Base-by-base conservation (phyloP, 2,113 vertebrate genomes). In the Otolemur garnettii region DNA sequence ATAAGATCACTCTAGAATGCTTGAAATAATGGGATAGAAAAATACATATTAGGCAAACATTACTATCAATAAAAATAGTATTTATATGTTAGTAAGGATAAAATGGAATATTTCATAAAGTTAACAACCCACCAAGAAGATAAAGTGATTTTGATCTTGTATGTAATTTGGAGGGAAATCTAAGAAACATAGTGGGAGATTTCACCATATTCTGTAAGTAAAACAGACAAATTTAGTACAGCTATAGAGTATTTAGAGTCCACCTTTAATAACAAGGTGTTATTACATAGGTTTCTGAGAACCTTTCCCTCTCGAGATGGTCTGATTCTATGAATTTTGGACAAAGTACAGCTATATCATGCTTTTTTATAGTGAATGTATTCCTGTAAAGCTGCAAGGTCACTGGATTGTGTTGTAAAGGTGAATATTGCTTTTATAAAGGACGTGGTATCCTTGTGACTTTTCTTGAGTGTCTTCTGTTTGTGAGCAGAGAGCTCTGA, bases 21-120 rank as follows among this genome's bases (percentile, higher is more conserved):
- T 64, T 84, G 55, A 83, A 95, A 95, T 72, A 88, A 45, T 53
- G 42, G 17, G 21, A 55, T 69, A 71, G 83, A 53, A 88, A 93
- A 86, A 75, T 26, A 57, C 30, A 80, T 45, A 69, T 5, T 26
- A 59, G 45, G 55, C 22, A 78, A 59, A 86, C 82, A 75, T 35
- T 87, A 55, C 15, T 79, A 3, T 77, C 72, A 93, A 9, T 91
- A 38, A 89, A 85, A 90, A 50, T 78, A 82, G 82, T 79, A 66
- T 90, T 85, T 38, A 45, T 68, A 14, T 90, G 8, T 96, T 60
- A 95, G 35, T 66, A 59, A 18, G 55, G 62, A 83, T 38, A 60
- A 90, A 91, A 80, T 11, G 68, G 33, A 28, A 33, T 91, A 86
- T 62, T 94, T 92, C 18, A 83, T 81, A 35, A 87, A 42, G 35